phyloP scores from a whole-genome alignment of 2,113 vertebrate species.

The Crotalus helleri region DNA sequence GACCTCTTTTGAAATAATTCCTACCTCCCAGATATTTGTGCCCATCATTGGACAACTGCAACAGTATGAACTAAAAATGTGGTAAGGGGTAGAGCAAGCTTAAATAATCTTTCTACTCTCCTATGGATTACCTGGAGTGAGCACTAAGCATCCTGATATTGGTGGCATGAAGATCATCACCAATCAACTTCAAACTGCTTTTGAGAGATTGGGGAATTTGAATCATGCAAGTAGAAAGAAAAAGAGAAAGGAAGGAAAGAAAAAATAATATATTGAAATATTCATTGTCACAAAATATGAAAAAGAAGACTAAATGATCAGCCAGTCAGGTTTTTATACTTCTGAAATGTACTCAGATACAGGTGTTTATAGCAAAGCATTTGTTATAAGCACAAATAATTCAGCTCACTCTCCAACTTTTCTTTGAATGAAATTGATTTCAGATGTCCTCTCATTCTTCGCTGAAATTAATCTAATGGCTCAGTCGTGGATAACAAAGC shows the following conservation, averaged over 20 bases:
- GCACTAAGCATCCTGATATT: neutral
- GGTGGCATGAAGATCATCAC: neutral
- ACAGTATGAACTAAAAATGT: neutral
- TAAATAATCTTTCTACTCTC: neutral
- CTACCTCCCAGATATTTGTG: neutral
- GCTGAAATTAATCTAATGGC: neutral
- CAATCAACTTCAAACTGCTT: neutral
- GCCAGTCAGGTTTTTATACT: neutral
- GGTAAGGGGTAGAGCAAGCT: neutral
- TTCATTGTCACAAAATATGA: neutral
- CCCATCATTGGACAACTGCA: neutral
- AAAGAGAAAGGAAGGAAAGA: neutral
- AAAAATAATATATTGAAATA: neutral
- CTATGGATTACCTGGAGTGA: neutral
- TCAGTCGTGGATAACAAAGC: neutral
- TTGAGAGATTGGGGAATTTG: neutral
- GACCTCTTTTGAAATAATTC: neutral
- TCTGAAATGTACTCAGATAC: neutral
- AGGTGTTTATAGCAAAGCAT: neutral
- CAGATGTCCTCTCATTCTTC: neutral
- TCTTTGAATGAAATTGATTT: conserved; percentile 10
- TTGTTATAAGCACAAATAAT: neutral
- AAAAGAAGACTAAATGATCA: neutral
- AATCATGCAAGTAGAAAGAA: neutral
- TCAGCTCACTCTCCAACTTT: neutral